Base-by-base conservation (phyloP, 2,113 vertebrate species). In the Piprites chloris region DNA sequence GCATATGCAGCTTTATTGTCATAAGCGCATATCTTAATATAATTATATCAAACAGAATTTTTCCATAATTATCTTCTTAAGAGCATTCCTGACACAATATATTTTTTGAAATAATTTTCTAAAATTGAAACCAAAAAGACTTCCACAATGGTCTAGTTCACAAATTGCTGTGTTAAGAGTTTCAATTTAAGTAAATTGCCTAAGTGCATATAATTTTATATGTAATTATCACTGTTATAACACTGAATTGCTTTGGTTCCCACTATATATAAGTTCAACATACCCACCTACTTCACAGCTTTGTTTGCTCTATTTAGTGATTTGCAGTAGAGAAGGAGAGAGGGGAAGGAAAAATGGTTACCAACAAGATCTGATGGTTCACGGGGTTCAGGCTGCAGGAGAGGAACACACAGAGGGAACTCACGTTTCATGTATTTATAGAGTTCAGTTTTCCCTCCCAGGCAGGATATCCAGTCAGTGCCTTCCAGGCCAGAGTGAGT, bases 181-280 rank as follows among this genome's bases (percentile, higher is more conserved):
- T 96, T 86, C 84, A 62, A 77, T 86, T 94, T 90, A 92, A 95
- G 61, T 65, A 94, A 96, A 96, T 93, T 95, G 71, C 56, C 86
- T 91, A 90, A 95, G 68, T 88, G 75, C 79, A 58, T 49, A 87
- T 90, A 11, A 95, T 94, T 91, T 95, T 73, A 39, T 67, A 71
- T 28, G 26, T 90, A 95, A 96, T 80, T 97, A 66, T 96, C 75
- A 72, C 39, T 79, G 9, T 59, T 86, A 59, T 30, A 92, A 63
- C 39, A 53, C 28, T 95, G 49, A 89, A 53, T 85, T 90, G 9
- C 72, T 87, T 94, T 91, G 50, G 12, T 89, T 91, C 56, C 39
- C 71, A 15, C 28, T 50, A 83, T 44, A 30, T 26, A 5, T 37
- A 78, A 86, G 56, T 93, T 93, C 89, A 94, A 56, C 28, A 74